Base-by-base conservation (phyloP, 2,113 vertebrate genomes). In the Aldabrachelys gigantea region DNA sequence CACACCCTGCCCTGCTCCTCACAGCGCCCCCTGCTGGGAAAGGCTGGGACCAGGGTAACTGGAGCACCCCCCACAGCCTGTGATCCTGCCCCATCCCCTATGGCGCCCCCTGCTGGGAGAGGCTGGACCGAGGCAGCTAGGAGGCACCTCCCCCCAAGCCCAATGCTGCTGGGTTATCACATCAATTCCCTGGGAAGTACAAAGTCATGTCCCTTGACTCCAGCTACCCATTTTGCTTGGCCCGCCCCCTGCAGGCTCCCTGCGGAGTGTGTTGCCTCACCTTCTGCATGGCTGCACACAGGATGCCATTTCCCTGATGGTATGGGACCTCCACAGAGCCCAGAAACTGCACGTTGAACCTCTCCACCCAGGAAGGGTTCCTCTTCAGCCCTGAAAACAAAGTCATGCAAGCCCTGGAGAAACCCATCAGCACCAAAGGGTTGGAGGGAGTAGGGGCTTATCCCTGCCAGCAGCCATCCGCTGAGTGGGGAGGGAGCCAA, bases 241-340 rank as follows among this genome's bases (percentile, higher is more conserved):
- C 29, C 65, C 22, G 5, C 41, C 35, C 5, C 5, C 10, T 2
- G 29, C 31, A 22, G 21, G 54, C 54, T 24, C 47, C 52, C 87
- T 12, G 22, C 35, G 1, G 27, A 27, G 11, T 25, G 59, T 16
- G 12, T 1, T 1, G 6, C 3, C 97, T 94, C 96, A 99, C 99
- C 98, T 99, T 99, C 98, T 99, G 99, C 99, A 99, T 99, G 94
- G 99, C 99, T 0, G 99, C 99, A 6, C 99, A 99, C 44, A 99
- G 98, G 96, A 99, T 99, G 47, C 99, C 99, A 0, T 99, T 99
- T 90, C 99, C 99, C 97, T 99, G 99, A 97, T 99, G 99, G 97
- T 99, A 98, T 4, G 99, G 99, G 14, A 99, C 99, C 96, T 99
- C 99, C 96, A 99, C 99, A 0, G 99, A 99, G 88, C 99, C 99